Evolutionary conservation across 2,888 invertebrate genomes (phyloP).

Genomic region (Drosophila multiciliata): DNA sequence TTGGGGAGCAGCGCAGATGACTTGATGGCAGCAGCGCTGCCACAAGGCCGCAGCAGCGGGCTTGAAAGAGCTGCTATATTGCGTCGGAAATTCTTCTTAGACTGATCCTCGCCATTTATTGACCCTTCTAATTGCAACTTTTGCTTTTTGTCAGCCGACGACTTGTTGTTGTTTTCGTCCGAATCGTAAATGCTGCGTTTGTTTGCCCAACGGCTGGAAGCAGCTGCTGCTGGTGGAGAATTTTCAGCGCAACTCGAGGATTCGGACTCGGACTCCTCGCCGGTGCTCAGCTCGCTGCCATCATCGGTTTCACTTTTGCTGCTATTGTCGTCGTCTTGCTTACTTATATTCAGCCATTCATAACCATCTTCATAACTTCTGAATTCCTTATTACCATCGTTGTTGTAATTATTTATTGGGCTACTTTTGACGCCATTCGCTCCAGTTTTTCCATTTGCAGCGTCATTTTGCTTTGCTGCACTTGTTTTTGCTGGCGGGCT

Average conservation of each 20-base stretch:
- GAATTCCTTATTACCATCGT: too few species aligned
- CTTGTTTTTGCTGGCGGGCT: too few species aligned
- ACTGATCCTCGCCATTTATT: not conserved
- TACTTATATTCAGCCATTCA: too few species aligned
- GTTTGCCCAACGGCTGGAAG: conserved; percentile 12
- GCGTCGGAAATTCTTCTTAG: not conserved
- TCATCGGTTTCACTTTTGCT: not conserved
- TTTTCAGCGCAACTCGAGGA: not conserved
- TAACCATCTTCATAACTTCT: too few species aligned
- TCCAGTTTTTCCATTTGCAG: too few species aligned
- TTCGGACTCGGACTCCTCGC: conserved; percentile 23
- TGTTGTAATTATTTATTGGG: too few species aligned
- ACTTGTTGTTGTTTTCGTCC: conserved; percentile 13
- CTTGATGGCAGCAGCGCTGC: not conserved
- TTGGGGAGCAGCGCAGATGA: not conserved
- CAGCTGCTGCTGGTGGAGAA: not conserved
- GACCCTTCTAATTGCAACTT: not conserved
- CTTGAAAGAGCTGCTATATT: not conserved
- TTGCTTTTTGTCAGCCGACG: conserved; percentile 7
- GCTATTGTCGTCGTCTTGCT: too few species aligned
- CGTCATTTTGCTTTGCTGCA: too few species aligned
- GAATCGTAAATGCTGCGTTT: conserved; percentile 3
- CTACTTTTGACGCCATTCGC: too few species aligned
- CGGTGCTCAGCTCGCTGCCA: not conserved
- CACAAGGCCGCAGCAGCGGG: not conserved